These are phyloP conservation scores for Cheilosia vernalis DNA, from an alignment of 2,888 invertebrate species.

Conservation along the genomic window DNA sequence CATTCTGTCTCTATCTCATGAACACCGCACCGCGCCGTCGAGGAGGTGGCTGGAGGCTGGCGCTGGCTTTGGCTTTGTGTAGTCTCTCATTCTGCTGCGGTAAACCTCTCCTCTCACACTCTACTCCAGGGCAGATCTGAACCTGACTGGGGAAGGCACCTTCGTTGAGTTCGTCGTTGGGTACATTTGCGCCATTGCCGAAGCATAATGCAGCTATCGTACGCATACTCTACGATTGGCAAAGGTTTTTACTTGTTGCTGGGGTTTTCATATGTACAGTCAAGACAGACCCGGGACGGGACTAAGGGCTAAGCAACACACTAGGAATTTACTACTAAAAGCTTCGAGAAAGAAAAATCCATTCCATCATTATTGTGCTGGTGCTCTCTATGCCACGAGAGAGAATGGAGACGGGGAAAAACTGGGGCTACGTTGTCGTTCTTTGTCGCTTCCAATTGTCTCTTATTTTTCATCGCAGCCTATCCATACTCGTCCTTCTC, in stretches of 20 bases:
- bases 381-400: constrained; percentile 39
- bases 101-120: constrained; percentile 21
- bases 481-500: not conserved
- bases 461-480: constrained; percentile 3
- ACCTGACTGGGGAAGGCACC: constrained; percentile 2
- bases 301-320: constrained; percentile 28
- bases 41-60: no score
- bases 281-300: constrained; percentile 22
- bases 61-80: not conserved
- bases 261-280: constrained; percentile 17
- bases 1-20: not conserved
- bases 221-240: constrained; percentile 71
- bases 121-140: not conserved
- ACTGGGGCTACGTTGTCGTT: constrained; percentile 69
- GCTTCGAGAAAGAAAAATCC: not conserved
- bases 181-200: constrained; percentile 72
- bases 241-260: constrained; percentile 71
- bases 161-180: constrained; percentile 68
- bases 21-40: no score
- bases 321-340: constrained; percentile 33
- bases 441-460: constrained; percentile 33
- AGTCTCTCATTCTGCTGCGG: constrained; percentile 61
- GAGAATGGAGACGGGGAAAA: not conserved
- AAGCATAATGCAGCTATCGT: constrained; percentile 75
- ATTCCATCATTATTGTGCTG: constrained; percentile 44